Evolutionary conservation across 1,140 invertebrate species (phyloP).

Genomic region (Neodiprion lecontei): DNA sequence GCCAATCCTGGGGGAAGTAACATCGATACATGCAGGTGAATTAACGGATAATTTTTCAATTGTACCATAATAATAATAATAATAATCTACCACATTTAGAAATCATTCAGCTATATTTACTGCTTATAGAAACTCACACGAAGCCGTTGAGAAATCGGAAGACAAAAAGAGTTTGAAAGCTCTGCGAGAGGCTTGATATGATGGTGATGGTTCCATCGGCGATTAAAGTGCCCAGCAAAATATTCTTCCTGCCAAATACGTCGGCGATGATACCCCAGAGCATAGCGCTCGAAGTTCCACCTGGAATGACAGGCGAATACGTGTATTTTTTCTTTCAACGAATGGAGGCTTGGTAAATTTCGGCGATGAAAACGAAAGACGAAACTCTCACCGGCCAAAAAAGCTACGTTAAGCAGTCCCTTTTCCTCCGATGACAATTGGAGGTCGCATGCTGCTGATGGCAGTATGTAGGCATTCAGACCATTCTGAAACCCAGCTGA

Average conservation of each 20-base stretch:
- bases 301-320: conserved; percentile 41
- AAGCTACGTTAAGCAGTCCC: conserved; percentile 65
- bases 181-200: conserved; percentile 60
- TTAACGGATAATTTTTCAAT: background rate
- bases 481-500: conserved; percentile 68
- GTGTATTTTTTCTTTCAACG: no score
- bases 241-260: conserved; percentile 67
- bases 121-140: conserved; percentile 56
- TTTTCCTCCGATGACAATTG: conserved; percentile 62
- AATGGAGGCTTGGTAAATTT: background rate
- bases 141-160: conserved; percentile 65
- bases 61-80: no score
- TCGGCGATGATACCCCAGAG: conserved; percentile 74
- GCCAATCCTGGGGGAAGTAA: conserved; percentile 49
- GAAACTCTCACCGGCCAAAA: conserved; percentile 62
- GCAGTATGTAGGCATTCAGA: conserved; percentile 66
- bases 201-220: conserved; percentile 66
- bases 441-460: conserved; percentile 65
- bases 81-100: no score
- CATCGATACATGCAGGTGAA: conserved; percentile 6
- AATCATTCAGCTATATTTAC: no score
- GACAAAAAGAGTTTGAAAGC: conserved; percentile 59
- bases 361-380: background rate
- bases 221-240: conserved; percentile 68
- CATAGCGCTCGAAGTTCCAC: conserved; percentile 64